Evolutionary conservation across 1,140 invertebrate species (phyloP).

Genomic region (Littorina saxatilis): DNA sequence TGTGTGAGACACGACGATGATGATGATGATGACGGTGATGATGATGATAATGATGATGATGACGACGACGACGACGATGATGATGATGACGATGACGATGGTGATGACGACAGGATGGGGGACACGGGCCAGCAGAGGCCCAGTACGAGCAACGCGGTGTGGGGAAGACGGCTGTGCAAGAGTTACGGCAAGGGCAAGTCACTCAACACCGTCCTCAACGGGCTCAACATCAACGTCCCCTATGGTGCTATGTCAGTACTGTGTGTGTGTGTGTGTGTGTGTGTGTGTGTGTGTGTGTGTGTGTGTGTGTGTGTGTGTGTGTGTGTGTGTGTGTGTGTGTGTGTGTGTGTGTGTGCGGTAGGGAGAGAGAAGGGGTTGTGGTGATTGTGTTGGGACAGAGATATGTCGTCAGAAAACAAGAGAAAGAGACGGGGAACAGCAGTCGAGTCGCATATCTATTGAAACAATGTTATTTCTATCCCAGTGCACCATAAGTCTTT

Average conservation of each 20-base stretch:
- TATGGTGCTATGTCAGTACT: conserved; percentile 92
- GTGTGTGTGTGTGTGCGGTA: background rate
- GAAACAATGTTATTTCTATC: no score
- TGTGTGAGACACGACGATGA: background rate
- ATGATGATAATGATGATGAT: background rate
- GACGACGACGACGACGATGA: background rate
- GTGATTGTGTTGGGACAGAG: background rate
- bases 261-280: background rate
- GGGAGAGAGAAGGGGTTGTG: background rate
- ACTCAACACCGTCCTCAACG: conserved; percentile 88
- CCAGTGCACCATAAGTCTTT: no score
- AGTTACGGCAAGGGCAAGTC: conserved; percentile 89
- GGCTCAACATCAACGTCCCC: conserved; percentile 92
- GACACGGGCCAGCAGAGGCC: background rate
- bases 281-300: background rate
- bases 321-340: background rate
- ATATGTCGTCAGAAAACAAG: no score
- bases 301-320: background rate
- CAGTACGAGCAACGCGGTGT: conserved; percentile 48
- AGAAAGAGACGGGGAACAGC: no score
- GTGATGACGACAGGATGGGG: background rate
- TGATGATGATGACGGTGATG: background rate
- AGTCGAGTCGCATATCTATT: no score
- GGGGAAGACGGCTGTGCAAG: conserved; percentile 85
- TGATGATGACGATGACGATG: no score